phyloP scores from a whole-genome alignment of 2,113 vertebrate genomes.

The Pholis gunnellus region DNA sequence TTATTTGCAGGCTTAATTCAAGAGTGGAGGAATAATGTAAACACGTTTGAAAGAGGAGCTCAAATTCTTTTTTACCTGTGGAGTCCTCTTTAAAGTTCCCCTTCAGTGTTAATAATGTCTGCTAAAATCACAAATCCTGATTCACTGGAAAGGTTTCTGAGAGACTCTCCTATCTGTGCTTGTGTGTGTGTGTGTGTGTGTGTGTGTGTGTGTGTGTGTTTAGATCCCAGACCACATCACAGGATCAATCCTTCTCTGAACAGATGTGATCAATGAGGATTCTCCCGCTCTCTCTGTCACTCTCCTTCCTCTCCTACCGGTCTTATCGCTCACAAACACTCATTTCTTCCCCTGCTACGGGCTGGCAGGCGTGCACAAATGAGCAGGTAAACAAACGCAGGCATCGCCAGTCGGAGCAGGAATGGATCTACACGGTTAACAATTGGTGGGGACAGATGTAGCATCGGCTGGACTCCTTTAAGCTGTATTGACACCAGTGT shows the following conservation, averaged over 20 bases:
- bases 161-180: slow-evolving; percentile 35
- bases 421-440: slow-evolving; percentile 63
- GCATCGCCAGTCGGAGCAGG: slow-evolving; percentile 23
- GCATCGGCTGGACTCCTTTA: slow-evolving; percentile 59
- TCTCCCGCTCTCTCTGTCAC: slow-evolving; percentile 40
- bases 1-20: slow-evolving; percentile 56
- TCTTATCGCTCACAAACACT: slow-evolving; percentile 76
- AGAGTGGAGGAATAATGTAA: slow-evolving; percentile 36
- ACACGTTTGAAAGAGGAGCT: slow-evolving; percentile 48
- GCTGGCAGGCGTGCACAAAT: slow-evolving; percentile 47
- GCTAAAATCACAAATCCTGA: slow-evolving; percentile 23
- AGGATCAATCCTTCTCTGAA: slow-evolving; percentile 56
- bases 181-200: background rate
- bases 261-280: slow-evolving; percentile 70
- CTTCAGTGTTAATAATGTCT: slow-evolving; percentile 52
- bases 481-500: slow-evolving; percentile 54
- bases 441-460: slow-evolving; percentile 58
- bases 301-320: slow-evolving; percentile 53
- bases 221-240: slow-evolving; percentile 30
- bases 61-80: slow-evolving; percentile 19
- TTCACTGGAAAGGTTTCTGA: slow-evolving; percentile 27
- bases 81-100: slow-evolving; percentile 11
- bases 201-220: slow-evolving; percentile 15
- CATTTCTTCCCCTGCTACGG: slow-evolving; percentile 52
- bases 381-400: slow-evolving; percentile 61